phyloP scores from a whole-genome alignment of 2,888 invertebrate species.

The Drosophila robusta region DNA sequence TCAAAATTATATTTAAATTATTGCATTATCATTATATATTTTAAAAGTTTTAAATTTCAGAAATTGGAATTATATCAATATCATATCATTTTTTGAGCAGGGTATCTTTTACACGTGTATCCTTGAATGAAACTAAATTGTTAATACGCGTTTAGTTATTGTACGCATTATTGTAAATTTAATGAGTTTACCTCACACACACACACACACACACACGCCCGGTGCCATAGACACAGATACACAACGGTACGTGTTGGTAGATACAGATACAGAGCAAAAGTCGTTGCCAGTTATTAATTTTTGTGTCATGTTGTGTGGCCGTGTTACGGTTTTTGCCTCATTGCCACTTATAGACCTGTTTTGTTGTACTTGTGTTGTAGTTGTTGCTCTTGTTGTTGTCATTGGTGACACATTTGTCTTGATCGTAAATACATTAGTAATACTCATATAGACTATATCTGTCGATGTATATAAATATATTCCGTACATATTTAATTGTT shows the following conservation, averaged over 20 bases:
- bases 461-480: constrained; percentile 7
- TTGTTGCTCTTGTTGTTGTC: constrained; percentile 36
- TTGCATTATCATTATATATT: no score
- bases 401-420: constrained; percentile 74
- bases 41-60: no score
- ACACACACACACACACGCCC: constrained; percentile 18
- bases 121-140: not conserved
- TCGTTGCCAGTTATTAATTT: constrained; percentile 70
- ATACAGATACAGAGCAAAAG: constrained; percentile 48
- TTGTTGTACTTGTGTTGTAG: constrained; percentile 19
- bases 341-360: constrained; percentile 68
- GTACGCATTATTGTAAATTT: constrained; percentile 77
- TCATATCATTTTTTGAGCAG: constrained; percentile 16
- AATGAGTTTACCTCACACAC: constrained; percentile 66
- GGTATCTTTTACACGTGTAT: not conserved
- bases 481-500: constrained; percentile 55
- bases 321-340: constrained; percentile 74
- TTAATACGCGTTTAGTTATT: constrained; percentile 72
- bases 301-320: constrained; percentile 79
- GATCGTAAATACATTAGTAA: constrained; percentile 75
- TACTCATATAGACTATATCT: constrained; percentile 37
- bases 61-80: no score
- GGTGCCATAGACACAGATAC: constrained; percentile 27
- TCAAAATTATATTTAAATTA: no score
- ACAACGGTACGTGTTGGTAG: constrained; percentile 19